phyloP scores from a whole-genome alignment of 2,888 invertebrate species.

The Serrognathus titanus region DNA sequence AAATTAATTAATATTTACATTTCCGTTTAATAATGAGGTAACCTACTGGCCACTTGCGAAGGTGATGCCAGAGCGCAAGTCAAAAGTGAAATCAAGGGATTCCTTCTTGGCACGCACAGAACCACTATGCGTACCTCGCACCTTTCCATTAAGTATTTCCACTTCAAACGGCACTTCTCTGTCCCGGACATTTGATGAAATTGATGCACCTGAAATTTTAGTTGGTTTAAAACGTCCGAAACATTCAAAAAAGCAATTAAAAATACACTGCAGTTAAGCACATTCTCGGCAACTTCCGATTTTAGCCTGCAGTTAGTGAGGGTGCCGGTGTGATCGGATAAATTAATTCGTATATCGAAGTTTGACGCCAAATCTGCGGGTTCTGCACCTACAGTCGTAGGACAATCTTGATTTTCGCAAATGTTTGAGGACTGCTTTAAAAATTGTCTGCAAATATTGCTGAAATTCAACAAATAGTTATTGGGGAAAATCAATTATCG shows the following conservation, averaged over 20 bases:
- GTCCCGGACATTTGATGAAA: conserved; percentile 54
- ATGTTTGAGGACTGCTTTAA: conserved; percentile 15
- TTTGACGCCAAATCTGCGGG: conserved; percentile 42
- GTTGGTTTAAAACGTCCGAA: not conserved
- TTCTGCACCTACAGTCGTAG: conserved; percentile 36
- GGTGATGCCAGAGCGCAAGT: conserved; percentile 37
- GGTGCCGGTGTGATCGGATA: conserved; percentile 70
- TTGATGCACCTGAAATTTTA: conserved; percentile 49
- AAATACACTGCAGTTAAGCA: conserved; percentile 57
- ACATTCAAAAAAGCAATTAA: not conserved
- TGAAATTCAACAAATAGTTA: not conserved
- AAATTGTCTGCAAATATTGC: not conserved
- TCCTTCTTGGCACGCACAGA: conserved; percentile 34
- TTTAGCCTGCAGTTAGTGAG: conserved; percentile 57
- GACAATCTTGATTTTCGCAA: conserved; percentile 47
- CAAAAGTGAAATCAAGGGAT: conserved; percentile 44
- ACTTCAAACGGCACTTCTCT: conserved; percentile 57
- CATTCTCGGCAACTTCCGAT: conserved; percentile 57
- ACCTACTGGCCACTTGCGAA: conserved; percentile 38
- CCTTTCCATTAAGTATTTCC: conserved; percentile 63
- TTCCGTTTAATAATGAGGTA: conserved; percentile 12
- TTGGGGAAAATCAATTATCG: no score
- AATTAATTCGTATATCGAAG: conserved; percentile 60
- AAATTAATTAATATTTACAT: no score
- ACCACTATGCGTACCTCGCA: conserved; percentile 57